phyloP scores from a whole-genome alignment of 2,888 invertebrate genomes.

The Acronicta alni region DNA sequence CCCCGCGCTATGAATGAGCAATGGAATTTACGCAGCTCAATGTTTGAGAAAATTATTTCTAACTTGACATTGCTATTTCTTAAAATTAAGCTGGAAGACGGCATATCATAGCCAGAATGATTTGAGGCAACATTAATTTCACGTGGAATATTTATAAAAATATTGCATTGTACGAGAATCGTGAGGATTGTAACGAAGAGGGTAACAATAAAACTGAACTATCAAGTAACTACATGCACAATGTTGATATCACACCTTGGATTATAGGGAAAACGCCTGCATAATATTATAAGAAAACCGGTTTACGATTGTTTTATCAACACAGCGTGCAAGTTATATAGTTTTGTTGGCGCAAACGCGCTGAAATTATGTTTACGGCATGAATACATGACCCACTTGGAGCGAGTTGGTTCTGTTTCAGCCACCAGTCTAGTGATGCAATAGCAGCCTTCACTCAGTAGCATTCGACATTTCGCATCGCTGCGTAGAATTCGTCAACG shows the following conservation, averaged over 20 bases:
- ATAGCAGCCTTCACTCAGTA: constrained; percentile 67
- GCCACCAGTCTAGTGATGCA: constrained; percentile 74
- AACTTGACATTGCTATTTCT: constrained; percentile 1
- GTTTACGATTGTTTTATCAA: constrained; percentile 80
- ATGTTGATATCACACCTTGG: constrained; percentile 38
- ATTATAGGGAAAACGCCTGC: constrained; percentile 47
- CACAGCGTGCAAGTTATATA: constrained; percentile 59
- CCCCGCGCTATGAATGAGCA: constrained; percentile 24
- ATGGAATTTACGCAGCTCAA: constrained; percentile 8
- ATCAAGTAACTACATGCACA: constrained; percentile 28
- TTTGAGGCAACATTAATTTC: not conserved
- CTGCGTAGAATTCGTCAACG: constrained; percentile 60
- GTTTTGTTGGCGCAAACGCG: constrained; percentile 62
- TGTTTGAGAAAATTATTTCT: not conserved
- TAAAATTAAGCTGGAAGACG: not conserved
- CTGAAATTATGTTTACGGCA: constrained; percentile 78
- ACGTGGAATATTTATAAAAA: constrained; percentile 10
- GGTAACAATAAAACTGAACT: constrained; percentile 18
- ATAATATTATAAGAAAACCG: constrained; percentile 64
- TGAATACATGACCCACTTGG: constrained; percentile 84
- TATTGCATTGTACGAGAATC: constrained; percentile 3
- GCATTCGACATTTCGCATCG: constrained; percentile 60
- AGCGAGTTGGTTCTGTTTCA: constrained; percentile 76
- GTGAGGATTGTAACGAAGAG: constrained; percentile 2
- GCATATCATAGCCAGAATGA: constrained; percentile 6